A percentile compares a stretch with the other conserved stretches of the same genome.
Conservation (phyloP, 2,113 vertebrate species). For the Guaruba guarouba region DNA sequence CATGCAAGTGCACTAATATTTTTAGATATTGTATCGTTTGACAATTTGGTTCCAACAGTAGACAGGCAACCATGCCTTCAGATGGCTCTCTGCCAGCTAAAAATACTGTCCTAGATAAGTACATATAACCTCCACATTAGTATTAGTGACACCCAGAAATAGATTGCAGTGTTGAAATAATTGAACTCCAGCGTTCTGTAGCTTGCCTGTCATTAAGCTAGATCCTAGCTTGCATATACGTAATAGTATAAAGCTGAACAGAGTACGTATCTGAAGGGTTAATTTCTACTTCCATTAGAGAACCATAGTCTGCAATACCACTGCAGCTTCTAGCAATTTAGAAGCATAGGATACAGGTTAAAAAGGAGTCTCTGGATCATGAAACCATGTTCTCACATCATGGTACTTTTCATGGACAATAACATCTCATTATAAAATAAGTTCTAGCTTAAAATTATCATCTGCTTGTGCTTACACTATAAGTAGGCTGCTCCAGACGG, state of each 20-base stretch:
- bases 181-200: background rate
- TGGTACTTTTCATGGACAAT: background rate
- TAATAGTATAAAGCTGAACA: background rate
- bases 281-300: background rate
- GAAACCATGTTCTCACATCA: background rate
- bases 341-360: background rate
- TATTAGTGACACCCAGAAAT: background rate
- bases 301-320: background rate
- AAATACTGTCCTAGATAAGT: background rate
- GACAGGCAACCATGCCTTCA: background rate
- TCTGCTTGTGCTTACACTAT: background rate
- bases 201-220: background rate
- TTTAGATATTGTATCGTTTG: background rate
- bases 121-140: background rate
- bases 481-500: background rate
- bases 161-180: background rate
- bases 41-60: conserved; percentile 3
- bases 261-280: background rate
- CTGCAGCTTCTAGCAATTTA: background rate
- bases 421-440: background rate
- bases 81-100: background rate
- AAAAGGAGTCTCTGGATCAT: background rate
- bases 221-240: background rate
- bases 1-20: background rate
- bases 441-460: background rate